Evolutionary conservation across 1,140 invertebrate species (phyloP).

Genomic region (Ladona fulva): DNA sequence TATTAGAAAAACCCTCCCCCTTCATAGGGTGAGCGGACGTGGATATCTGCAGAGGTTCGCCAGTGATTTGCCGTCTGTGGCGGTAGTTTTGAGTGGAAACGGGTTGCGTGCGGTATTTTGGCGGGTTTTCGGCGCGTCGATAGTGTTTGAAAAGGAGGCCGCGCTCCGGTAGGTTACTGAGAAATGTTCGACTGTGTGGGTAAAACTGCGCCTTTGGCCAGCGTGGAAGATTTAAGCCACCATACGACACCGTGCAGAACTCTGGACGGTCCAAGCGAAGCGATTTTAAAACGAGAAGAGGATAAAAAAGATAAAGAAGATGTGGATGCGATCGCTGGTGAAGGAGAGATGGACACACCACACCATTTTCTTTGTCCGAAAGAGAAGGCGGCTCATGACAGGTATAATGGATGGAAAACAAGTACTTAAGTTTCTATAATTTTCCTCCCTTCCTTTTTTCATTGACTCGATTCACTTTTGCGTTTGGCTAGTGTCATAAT

Average conservation of each 20-base stretch:
- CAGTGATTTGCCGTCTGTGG: background rate
- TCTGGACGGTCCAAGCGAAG: background rate
- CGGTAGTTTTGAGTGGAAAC: background rate
- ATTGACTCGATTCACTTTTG: too few species aligned
- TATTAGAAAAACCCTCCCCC: too few species aligned
- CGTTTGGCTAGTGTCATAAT: slow-evolving; percentile 18
- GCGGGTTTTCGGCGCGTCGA: too few species aligned
- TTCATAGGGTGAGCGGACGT: too few species aligned
- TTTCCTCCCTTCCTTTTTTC: too few species aligned
- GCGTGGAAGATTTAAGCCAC: slow-evolving; percentile 10
- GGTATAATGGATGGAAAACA: background rate
- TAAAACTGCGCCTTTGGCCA: slow-evolving; percentile 5
- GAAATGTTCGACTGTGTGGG: background rate
- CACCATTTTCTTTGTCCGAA: background rate
- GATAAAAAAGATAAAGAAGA: background rate
- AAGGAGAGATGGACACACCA: background rate
- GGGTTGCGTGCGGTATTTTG: background rate
- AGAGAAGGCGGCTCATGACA: background rate
- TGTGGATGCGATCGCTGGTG: background rate
- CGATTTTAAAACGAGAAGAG: background rate
- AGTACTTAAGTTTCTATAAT: too few species aligned
- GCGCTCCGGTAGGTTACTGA: too few species aligned
- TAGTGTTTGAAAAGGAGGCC: too few species aligned
- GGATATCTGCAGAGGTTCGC: too few species aligned
- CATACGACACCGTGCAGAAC: background rate